Evolutionary conservation across 2,888 invertebrate genomes (phyloP).

Genomic region (Laothoe populi): DNA sequence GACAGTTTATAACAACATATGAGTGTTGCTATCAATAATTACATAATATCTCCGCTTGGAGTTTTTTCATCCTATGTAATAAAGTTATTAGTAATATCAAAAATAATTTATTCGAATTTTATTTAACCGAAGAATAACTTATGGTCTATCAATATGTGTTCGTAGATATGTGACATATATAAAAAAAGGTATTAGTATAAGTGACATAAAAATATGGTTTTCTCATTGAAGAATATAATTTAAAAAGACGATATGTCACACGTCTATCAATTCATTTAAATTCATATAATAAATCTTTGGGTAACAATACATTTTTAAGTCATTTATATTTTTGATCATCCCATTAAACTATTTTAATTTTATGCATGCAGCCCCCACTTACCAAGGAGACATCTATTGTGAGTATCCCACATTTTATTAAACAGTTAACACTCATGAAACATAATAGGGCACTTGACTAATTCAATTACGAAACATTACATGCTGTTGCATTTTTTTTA

Average conservation of each 20-base stretch:
- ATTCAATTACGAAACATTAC: slow-evolving; percentile 9
- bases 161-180: background rate
- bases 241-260: background rate
- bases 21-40: slow-evolving; percentile 17
- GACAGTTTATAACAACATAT: background rate
- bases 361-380: slow-evolving; percentile 83
- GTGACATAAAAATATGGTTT: background rate
- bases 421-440: slow-evolving; percentile 23
- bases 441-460: slow-evolving; percentile 18
- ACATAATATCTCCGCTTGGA: slow-evolving; percentile 5
- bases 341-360: slow-evolving; percentile 63
- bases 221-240: background rate
- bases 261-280: background rate
- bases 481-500: background rate
- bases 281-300: slow-evolving; percentile 17
- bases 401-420: slow-evolving; percentile 54
- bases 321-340: slow-evolving; percentile 41
- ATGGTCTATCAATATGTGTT: slow-evolving; percentile 1
- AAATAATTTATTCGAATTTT: background rate
- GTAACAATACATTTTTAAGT: slow-evolving; percentile 26
- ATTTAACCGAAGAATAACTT: background rate
- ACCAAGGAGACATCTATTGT: slow-evolving; percentile 80
- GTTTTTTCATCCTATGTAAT: background rate
- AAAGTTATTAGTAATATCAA: background rate
- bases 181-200: background rate